Percentiles rank a stretch among this genome's conserved stretches.
Conservation (phyloP, 2,888 invertebrate species). For the Mystacides longicornis region DNA sequence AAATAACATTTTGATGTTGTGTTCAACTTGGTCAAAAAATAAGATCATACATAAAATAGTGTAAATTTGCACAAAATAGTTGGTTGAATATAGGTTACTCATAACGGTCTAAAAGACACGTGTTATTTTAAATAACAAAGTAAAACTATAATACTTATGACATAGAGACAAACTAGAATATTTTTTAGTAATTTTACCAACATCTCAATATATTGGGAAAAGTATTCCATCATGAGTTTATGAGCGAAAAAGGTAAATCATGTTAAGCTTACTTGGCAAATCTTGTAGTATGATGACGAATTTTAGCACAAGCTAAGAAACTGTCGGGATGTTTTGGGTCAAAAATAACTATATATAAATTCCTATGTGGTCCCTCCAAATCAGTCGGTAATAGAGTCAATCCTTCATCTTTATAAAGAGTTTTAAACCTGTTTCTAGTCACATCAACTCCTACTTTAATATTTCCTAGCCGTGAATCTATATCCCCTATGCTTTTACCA, state of each 20-base stretch:
- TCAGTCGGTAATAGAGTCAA: slow-evolving; percentile 65
- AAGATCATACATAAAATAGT: too few relatives aligned
- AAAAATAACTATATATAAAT: slow-evolving; percentile 73
- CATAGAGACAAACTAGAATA: too few relatives aligned
- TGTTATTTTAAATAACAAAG: too few relatives aligned
- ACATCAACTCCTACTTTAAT: slow-evolving; percentile 63
- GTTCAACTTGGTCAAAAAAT: too few relatives aligned
- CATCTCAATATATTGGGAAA: too few relatives aligned
- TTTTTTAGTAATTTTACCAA: too few relatives aligned
- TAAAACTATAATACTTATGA: too few relatives aligned
- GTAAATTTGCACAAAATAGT: too few relatives aligned
- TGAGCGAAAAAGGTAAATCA: slow-evolving; percentile 1
- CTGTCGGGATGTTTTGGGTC: slow-evolving; percentile 69
- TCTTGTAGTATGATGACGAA: slow-evolving; percentile 58
- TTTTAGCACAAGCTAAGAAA: slow-evolving; percentile 76
- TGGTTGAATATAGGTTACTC: too few relatives aligned
- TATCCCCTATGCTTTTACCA: slow-evolving; percentile 68
- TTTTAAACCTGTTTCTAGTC: slow-evolving; percentile 46
- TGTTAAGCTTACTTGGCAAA: slow-evolving; percentile 66
- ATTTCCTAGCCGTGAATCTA: slow-evolving; percentile 69
- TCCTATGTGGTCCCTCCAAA: slow-evolving; percentile 66
- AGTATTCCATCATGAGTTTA: too few relatives aligned
- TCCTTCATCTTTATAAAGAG: slow-evolving; percentile 62
- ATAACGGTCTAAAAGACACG: too few relatives aligned
- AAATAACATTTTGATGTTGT: too few relatives aligned